Evolutionary conservation across 2,888 invertebrate species (phyloP).

Genomic region (Cephus spinipes): DNA sequence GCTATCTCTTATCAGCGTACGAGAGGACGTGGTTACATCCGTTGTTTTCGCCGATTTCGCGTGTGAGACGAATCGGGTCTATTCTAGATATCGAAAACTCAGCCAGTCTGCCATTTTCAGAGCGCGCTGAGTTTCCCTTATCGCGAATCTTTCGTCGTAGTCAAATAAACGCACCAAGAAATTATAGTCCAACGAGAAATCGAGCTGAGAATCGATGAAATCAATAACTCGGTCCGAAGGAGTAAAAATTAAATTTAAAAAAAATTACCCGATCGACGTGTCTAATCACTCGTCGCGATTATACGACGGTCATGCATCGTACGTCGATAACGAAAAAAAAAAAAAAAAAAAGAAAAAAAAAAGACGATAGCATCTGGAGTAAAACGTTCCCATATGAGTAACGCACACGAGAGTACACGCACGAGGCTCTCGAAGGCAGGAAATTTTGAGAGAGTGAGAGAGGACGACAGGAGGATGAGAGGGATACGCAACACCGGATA

Average conservation of each 20-base stretch:
- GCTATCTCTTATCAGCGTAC: neutral
- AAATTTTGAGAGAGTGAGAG: conserved; percentile 3
- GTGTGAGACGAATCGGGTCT: neutral
- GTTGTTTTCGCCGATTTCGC: neutral
- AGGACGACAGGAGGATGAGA: conserved; percentile 14
- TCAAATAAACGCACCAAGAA: neutral
- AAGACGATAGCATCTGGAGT: conserved; percentile 9
- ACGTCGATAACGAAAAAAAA: neutral
- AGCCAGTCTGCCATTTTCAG: neutral
- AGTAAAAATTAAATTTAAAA: neutral
- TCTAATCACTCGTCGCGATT: neutral
- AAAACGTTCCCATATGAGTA: conserved; percentile 1
- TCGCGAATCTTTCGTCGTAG: neutral
- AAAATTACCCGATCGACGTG: neutral
- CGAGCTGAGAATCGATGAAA: too few relatives aligned
- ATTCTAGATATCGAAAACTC: neutral
- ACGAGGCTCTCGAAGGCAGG: neutral
- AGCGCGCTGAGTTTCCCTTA: neutral
- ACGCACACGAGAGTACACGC: neutral
- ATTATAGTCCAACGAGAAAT: neutral
- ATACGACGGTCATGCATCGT: neutral
- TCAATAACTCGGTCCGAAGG: neutral
- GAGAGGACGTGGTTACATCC: neutral
- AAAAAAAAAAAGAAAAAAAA: neutral
- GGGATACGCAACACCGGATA: conserved; percentile 61